A percentile compares a stretch with the other conserved stretches of the same genome.
Evolutionary conservation across 2,797 vertebrate species (phyloP).

Genomic region (Acanthiza pusilla): DNA sequence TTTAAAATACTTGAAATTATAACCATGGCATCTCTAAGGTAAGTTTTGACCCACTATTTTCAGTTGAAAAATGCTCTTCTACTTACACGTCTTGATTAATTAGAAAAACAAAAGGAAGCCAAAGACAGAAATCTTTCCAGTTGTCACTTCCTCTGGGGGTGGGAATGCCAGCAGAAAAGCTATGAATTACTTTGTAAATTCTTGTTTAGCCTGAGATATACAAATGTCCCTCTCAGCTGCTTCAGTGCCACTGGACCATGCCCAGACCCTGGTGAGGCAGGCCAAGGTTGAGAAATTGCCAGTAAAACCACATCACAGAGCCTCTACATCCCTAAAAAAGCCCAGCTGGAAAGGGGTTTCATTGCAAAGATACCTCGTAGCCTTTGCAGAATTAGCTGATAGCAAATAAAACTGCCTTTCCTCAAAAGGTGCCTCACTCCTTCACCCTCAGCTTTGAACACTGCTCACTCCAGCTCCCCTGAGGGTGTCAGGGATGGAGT

Average conservation of each 20-base stretch:
- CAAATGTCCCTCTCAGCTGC: background rate
- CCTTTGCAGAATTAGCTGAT: background rate
- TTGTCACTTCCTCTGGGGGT: accelerated
- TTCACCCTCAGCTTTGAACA: background rate
- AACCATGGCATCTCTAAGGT: background rate
- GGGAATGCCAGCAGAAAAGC: background rate
- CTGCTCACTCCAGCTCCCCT: background rate
- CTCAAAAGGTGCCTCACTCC: background rate
- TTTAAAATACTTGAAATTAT: background rate
- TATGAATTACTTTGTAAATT: background rate
- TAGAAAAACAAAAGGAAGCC: background rate
- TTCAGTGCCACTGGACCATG: background rate
- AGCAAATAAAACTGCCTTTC: background rate
- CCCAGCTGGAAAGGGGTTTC: background rate
- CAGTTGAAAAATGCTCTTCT: background rate
- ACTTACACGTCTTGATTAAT: background rate
- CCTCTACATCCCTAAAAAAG: too few relatives aligned
- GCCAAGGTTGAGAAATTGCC: background rate
- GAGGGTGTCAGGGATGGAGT: background rate
- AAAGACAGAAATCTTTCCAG: background rate
- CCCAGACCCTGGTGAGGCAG: background rate
- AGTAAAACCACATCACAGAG: background rate
- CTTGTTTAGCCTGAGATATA: background rate
- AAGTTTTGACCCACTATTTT: background rate
- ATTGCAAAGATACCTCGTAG: accelerated